Base-by-base conservation (phyloP, 2,797 vertebrate genomes). In the Scomberomorus guttatus region DNA sequence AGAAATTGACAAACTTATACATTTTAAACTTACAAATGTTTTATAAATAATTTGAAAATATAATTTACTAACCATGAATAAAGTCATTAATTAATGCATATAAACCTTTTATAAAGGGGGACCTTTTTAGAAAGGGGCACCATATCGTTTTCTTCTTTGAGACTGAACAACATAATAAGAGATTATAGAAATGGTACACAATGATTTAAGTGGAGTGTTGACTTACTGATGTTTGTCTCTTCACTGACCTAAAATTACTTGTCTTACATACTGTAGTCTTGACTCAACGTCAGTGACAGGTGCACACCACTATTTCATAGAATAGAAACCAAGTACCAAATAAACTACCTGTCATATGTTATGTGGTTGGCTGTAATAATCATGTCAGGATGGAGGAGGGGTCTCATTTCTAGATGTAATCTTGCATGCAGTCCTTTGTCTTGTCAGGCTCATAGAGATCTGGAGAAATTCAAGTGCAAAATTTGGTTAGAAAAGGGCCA, bases 391-490 rank as follows among this genome's bases (percentile, higher is more conserved):
- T 0, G 8, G 46, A 72, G 59, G 67, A 55, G 48, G 63, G 39
- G 54, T 57, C 66, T 67, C 8, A 29, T 72, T 25, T 69, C 15
- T 39, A 37, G 25, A 67, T 2, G 59, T 54, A 60, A 77, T 63
- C 60, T 67, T 15, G 46, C 57, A 9, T 80, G 72, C 27, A 2
- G 54, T 13, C 32, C 20, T 73, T 18, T 4, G 29, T 74, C 61
- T 55, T n/a, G 58, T 72, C 68, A 18, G 42, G 37, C 58, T 62
- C 12, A 15, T 0, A 2, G 77, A 73, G 37, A 75, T 75, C 85
- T 62, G 77, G 75, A 80, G 50, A 78, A 70, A 84, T 90, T 81
- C 71, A 78, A 25, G 15, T n/a, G 37, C 12, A 70, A 67, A 65
- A 52, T 78, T 58, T 37, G 57, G 69, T 75, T 67, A 71, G 56